These are phyloP conservation scores for Ictalurus furcatus DNA, from an alignment of 2,113 vertebrate species.

Conservation along the genomic window DNA sequence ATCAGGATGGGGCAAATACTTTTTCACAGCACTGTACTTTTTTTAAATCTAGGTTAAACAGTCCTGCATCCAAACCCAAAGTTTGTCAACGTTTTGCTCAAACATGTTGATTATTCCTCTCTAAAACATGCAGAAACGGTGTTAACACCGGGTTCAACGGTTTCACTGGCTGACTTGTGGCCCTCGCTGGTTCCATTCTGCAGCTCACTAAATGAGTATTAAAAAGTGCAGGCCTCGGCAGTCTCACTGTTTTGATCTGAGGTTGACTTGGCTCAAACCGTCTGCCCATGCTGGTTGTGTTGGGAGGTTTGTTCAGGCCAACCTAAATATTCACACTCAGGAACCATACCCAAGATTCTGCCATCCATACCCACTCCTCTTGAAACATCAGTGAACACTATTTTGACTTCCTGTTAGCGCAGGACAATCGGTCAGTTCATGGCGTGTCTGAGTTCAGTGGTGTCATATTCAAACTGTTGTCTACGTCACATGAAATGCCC, in stretches of 20 bases:
- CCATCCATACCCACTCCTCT: slow-evolving; percentile 38
- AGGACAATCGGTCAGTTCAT: slow-evolving; percentile 29
- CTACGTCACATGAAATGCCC: slow-evolving; percentile 40
- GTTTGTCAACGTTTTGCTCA: neutral
- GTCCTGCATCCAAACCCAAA: neutral
- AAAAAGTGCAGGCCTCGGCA: slow-evolving; percentile 45
- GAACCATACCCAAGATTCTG: slow-evolving; percentile 47
- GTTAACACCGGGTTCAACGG: neutral
- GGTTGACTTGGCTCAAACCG: slow-evolving; percentile 47
- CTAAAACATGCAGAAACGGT: neutral
- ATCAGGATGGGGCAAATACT: no score
- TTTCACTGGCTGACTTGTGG: slow-evolving; percentile 26
- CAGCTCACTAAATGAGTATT: slow-evolving; percentile 32
- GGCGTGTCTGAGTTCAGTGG: slow-evolving; percentile 23
- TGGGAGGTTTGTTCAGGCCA: slow-evolving; percentile 48
- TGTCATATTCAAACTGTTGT: slow-evolving; percentile 25
- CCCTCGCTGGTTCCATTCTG: slow-evolving; percentile 20
- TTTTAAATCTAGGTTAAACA: neutral
- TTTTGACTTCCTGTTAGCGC: slow-evolving; percentile 42
- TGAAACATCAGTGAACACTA: slow-evolving; percentile 20
- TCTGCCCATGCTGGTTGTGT: slow-evolving; percentile 47
- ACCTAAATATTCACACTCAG: slow-evolving; percentile 58
- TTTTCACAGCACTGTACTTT: no score
- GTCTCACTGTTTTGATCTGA: slow-evolving; percentile 55
- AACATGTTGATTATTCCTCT: neutral